Evolutionary conservation across 2,113 vertebrate species (phyloP).

Genomic region (Cheirogaleus medius): DNA sequence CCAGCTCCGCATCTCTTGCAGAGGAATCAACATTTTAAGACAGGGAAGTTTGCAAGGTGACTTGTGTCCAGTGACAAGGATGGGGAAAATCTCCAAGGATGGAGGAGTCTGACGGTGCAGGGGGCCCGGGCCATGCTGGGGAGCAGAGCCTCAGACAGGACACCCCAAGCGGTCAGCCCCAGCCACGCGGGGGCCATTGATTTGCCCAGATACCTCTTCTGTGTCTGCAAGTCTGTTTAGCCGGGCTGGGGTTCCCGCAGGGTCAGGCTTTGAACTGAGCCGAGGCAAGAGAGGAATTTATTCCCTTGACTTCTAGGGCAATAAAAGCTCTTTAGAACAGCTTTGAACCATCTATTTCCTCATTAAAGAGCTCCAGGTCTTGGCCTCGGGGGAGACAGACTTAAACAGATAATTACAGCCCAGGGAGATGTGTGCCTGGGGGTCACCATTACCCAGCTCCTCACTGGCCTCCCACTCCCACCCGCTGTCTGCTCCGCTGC

Average conservation of each 20-base stretch:
- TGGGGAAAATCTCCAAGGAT: neutral
- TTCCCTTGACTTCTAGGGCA: neutral
- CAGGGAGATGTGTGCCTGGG: neutral
- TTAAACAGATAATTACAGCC: neutral
- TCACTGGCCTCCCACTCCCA: neutral
- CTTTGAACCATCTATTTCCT: constrained; percentile 3
- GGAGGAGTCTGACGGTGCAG: neutral
- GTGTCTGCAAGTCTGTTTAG: neutral
- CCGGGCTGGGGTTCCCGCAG: neutral
- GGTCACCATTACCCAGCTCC: neutral
- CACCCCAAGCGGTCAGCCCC: neutral
- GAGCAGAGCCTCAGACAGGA: neutral
- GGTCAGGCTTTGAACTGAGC: constrained; percentile 1
- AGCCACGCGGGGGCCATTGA: fast-evolving
- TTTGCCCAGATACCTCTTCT: neutral
- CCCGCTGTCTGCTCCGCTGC: neutral
- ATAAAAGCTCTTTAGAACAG: neutral
- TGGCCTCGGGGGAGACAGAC: neutral
- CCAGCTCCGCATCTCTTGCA: neutral
- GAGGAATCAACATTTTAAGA: neutral
- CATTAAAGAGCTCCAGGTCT: neutral
- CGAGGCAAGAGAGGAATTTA: neutral
- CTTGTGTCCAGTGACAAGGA: neutral
- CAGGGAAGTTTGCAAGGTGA: neutral
- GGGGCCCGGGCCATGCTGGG: neutral